Conservation (phyloP, 2,888 invertebrate genomes). For the Microplitis manilae region DNA sequence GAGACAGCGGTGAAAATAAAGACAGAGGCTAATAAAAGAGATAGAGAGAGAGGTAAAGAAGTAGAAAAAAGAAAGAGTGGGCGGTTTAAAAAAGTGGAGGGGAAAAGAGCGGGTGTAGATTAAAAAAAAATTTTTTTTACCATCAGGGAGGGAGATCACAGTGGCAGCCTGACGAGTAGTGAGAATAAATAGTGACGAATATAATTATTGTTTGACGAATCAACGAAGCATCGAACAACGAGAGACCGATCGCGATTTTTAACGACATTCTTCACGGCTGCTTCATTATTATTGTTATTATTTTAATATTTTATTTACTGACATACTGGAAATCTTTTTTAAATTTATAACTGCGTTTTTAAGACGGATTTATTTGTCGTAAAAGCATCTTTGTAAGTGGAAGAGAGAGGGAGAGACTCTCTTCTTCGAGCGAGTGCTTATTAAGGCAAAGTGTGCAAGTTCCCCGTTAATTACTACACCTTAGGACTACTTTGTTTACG, state of each 20-base stretch:
- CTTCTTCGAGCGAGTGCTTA: constrained; percentile 23
- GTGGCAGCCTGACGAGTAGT: constrained; percentile 30
- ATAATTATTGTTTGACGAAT: constrained; percentile 38
- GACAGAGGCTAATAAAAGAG: constrained; percentile 52
- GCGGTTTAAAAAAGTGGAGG: constrained; percentile 15
- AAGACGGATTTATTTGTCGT: not conserved
- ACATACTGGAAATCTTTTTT: not conserved
- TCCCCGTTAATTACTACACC: not conserved
- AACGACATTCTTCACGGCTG: not conserved
- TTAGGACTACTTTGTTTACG: not conserved
- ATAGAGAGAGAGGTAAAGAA: constrained; percentile 43
- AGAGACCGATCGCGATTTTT: constrained; percentile 19
- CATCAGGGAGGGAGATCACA: constrained; percentile 6
- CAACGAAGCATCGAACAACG: constrained; percentile 30
- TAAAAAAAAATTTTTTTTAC: constrained; percentile 13
- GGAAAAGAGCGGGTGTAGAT: constrained; percentile 6
- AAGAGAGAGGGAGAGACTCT: constrained; percentile 42
- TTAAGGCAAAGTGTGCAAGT: constrained; percentile 14
- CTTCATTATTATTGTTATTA: not conserved
- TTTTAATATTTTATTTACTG: not conserved
- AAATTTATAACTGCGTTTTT: not conserved
- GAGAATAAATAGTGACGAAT: constrained; percentile 39
- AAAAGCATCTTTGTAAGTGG: not conserved
- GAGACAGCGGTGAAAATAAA: constrained; percentile 48
- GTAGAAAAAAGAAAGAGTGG: constrained; percentile 15